Evolutionary conservation across 2,888 invertebrate genomes (phyloP).

Genomic region (Notodromas monacha): DNA sequence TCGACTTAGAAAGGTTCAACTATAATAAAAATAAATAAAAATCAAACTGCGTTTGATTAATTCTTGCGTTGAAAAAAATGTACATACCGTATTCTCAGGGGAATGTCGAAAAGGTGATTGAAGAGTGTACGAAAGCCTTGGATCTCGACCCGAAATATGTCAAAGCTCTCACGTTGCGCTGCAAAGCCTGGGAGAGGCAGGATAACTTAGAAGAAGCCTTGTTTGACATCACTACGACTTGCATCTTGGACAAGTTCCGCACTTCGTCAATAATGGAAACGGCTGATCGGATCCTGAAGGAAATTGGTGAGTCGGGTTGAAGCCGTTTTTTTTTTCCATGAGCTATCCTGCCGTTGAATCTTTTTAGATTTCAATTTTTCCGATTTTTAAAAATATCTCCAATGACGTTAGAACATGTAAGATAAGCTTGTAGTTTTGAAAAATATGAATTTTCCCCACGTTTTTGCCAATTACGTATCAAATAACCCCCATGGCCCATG

Average conservation of each 20-base stretch:
- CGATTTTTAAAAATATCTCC: too few species aligned
- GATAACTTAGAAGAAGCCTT: slow-evolving; percentile 44
- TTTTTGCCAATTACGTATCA: too few species aligned
- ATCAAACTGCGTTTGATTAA: too few species aligned
- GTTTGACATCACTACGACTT: slow-evolving; percentile 72
- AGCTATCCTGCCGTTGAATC: too few species aligned
- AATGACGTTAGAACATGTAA: too few species aligned
- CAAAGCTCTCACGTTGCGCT: slow-evolving; percentile 53
- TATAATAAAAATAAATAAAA: too few species aligned
- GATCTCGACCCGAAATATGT: slow-evolving; percentile 49
- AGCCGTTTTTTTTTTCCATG: slow-evolving; percentile 1
- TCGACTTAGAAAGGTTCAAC: too few species aligned
- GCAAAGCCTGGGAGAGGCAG: slow-evolving; percentile 32
- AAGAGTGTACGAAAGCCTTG: slow-evolving; percentile 54
- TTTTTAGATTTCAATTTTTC: too few species aligned
- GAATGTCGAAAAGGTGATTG: slow-evolving; percentile 47
- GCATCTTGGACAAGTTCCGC: slow-evolving; percentile 57
- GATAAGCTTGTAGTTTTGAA: too few species aligned
- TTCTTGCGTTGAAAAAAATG: too few species aligned
- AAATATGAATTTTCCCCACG: too few species aligned
- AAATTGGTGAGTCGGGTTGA: slow-evolving; percentile 25
- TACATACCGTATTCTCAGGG: slow-evolving; percentile 12
- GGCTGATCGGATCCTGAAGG: slow-evolving; percentile 60
- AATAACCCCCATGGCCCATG: too few species aligned
- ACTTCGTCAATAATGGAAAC: slow-evolving; percentile 42